phyloP scores from a whole-genome alignment of 2,888 invertebrate genomes.

The Diplazon laetatorius region DNA sequence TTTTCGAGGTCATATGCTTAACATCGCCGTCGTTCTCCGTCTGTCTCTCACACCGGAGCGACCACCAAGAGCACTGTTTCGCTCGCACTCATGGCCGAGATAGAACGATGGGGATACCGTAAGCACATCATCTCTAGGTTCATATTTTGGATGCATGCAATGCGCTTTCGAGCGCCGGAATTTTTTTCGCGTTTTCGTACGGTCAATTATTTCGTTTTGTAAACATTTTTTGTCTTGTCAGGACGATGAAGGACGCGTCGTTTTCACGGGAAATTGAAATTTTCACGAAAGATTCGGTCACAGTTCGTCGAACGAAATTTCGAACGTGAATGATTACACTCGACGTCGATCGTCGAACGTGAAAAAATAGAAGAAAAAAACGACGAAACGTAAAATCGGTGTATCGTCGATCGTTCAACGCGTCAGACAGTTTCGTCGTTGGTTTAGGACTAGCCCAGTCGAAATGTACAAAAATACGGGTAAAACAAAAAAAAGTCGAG shows the following conservation, averaged over 20 bases:
- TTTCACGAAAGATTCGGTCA: neutral
- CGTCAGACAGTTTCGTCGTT: slow-evolving; percentile 1
- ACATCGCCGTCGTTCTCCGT: too few relatives aligned
- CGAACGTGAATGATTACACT: slow-evolving; percentile 30
- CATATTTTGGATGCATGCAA: slow-evolving; percentile 44
- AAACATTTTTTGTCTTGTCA: slow-evolving; percentile 20
- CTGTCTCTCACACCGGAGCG: too few relatives aligned
- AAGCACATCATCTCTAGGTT: too few relatives aligned
- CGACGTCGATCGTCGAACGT: too few relatives aligned
- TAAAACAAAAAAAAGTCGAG: too few relatives aligned
- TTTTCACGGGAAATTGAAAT: slow-evolving; percentile 11
- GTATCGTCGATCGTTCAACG: neutral
- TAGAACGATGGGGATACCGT: too few relatives aligned
- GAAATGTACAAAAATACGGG: too few relatives aligned
- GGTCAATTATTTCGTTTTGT: slow-evolving; percentile 45
- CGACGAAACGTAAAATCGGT: neutral
- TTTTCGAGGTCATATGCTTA: slow-evolving; percentile 54
- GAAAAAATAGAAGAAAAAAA: neutral
- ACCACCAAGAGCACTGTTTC: too few relatives aligned
- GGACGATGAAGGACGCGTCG: slow-evolving; percentile 9
- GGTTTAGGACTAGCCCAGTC: slow-evolving; percentile 9
- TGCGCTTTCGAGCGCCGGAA: slow-evolving; percentile 33
- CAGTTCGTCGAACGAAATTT: too few relatives aligned
- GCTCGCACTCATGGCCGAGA: too few relatives aligned
- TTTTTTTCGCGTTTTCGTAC: slow-evolving; percentile 41